Evolutionary conservation across 2,113 vertebrate species (phyloP).

Genomic region (Phycodurus eques): DNA sequence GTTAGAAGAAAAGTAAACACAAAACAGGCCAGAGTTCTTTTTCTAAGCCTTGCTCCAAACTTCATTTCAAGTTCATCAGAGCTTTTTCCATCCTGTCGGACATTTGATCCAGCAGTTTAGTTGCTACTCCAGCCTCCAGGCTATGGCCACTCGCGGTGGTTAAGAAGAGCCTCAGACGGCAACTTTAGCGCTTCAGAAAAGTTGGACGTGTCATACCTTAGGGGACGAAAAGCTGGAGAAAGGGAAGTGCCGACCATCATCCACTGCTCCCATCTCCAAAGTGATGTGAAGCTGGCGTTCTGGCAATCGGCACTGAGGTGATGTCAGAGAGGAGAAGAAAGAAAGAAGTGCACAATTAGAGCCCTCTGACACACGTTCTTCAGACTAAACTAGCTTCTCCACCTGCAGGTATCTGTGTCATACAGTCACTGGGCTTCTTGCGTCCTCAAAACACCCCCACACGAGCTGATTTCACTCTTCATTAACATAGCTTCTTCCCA

Average conservation of each 20-base stretch:
- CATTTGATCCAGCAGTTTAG: constrained; percentile 19
- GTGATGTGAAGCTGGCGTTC: constrained; percentile 37
- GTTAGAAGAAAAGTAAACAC: not conserved
- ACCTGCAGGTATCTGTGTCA: constrained; percentile 28
- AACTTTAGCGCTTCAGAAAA: constrained; percentile 37
- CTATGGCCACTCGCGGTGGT: constrained; percentile 37
- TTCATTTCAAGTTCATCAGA: not conserved
- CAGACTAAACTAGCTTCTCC: constrained; percentile 41
- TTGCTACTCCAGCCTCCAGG: constrained; percentile 26
- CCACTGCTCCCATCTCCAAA: constrained; percentile 32
- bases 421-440: constrained; percentile 1
- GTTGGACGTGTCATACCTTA: constrained; percentile 31
- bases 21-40: not conserved
- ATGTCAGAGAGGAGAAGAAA: constrained; percentile 51
- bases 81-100: constrained; percentile 5
- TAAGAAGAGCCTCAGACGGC: constrained; percentile 42
- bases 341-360: constrained; percentile 59
- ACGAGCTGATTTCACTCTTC: constrained; percentile 48
- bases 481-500: constrained; percentile 34
- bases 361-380: constrained; percentile 47
- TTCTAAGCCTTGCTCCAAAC: not conserved
- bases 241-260: constrained; percentile 28
- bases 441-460: constrained; percentile 43
- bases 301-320: constrained; percentile 46
- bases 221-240: constrained; percentile 23